Evolutionary conservation across 1,140 invertebrate genomes (phyloP), one percentile per base, ranked within the genome.

Genomic region (Eriosoma lanigerum): DNA sequence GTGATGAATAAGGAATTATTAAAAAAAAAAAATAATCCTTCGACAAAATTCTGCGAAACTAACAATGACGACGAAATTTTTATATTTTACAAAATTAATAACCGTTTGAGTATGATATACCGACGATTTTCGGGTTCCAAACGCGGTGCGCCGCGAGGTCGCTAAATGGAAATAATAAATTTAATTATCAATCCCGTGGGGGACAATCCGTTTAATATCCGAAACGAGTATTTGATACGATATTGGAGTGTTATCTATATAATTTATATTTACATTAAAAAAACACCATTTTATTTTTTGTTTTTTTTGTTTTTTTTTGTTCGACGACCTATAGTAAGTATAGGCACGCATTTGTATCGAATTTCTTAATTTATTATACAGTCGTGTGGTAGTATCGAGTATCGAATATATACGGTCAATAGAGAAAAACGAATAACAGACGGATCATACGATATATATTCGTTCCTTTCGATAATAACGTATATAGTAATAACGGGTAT

Each of bases 131-230:
- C n/a, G n/a, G n/a, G n/a, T n/a, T n/a, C n/a, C n/a, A n/a, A n/a
- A n/a, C n/a, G n/a, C n/a, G n/a, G n/a, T n/a, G n/a, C n/a, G n/a
- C n/a, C n/a, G n/a, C n/a, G n/a, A n/a, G n/a, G n/a, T n/a, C n/a
- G n/a, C n/a, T n/a, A 12, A 62, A 64, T n/a, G 62, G 62, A 64
- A 64, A 44, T 64, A 64, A 38, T 38, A 38, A 38, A 64, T 64
- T 64, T 38, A 64, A 38, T 38, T 38, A 38, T 64, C 29, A 64
- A 38, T 64, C 62, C 32, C 17, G 60, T 19, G 60, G 32, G 19
- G 62, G 32, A 38, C 62, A 19, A 64, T 29, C 32, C 32, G 32
- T 64, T 44, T 64, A 64, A 64, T 64, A 3, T 44, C 29, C n/a
- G 62, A 64, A 64, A 64, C 62, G 32, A 19, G 32, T 64, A 64